phyloP scores from a whole-genome alignment of 2,888 invertebrate species.

The Blastobasis adustella region DNA sequence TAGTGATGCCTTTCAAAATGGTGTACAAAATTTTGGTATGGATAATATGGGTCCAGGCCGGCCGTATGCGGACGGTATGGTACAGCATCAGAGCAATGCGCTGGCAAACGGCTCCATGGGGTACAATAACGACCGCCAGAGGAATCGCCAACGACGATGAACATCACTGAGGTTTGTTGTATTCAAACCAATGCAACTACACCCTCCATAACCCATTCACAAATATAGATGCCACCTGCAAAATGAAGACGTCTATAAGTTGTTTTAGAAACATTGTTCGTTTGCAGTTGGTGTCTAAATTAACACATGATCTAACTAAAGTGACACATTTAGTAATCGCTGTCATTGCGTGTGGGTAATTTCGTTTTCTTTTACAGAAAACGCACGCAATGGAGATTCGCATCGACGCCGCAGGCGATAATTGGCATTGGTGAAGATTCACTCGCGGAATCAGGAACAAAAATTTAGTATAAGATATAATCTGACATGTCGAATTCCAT shows the following conservation, averaged over 20 bases:
- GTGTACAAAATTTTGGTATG: slow-evolving; percentile 42
- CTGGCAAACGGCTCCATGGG: slow-evolving; percentile 66
- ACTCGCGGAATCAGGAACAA: slow-evolving; percentile 18
- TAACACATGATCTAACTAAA: background rate
- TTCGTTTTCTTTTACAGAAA: slow-evolving; percentile 54
- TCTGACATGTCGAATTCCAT: slow-evolving; percentile 15
- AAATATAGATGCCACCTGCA: slow-evolving; percentile 18
- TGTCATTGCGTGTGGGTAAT: background rate
- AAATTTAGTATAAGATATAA: slow-evolving; percentile 10
- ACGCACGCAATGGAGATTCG: slow-evolving; percentile 65
- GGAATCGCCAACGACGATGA: slow-evolving; percentile 67
- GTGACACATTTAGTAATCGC: background rate
- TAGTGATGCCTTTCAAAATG: slow-evolving; percentile 28
- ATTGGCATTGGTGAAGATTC: slow-evolving; percentile 19
- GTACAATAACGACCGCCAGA: slow-evolving; percentile 70
- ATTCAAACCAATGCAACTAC: slow-evolving; percentile 66
- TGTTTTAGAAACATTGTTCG: no score
- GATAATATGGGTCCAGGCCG: slow-evolving; percentile 55
- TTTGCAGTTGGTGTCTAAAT: no score
- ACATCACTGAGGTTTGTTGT: slow-evolving; percentile 66
- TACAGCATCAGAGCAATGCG: slow-evolving; percentile 44
- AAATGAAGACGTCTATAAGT: slow-evolving; percentile 1
- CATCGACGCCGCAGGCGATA: slow-evolving; percentile 66
- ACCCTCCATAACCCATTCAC: slow-evolving; percentile 39
- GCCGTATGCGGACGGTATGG: slow-evolving; percentile 39